Base-by-base conservation (phyloP, 2,113 vertebrate species). In the Neopipo cinnamomea region DNA sequence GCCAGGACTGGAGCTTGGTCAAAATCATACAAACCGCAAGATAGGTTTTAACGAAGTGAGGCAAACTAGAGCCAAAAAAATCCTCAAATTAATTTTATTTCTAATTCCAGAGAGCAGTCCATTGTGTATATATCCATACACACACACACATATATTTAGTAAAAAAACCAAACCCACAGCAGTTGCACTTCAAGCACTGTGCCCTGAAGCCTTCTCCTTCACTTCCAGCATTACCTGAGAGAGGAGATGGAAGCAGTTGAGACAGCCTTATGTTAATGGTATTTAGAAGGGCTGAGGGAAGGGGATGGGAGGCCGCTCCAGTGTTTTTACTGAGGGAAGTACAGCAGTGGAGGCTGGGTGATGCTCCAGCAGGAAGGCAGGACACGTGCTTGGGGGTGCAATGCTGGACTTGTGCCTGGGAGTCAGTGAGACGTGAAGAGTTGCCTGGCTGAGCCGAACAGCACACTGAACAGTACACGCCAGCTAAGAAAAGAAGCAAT, bases 401-500 rank as follows among this genome's bases (percentile, higher is more conserved):
- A 56, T 78, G 88, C 68, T 96, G 93, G 91, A 88, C 89, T 89
- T 3, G 2, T 94, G 96, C 92, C 94, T 89, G 80, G 83, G 56
- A 96, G 80, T 84, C 92, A 92, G 76, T 53, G 80, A 95, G 94
- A 96, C 1, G 35, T 92, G 93, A 93, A 95, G 84, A 78, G 83
- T 49, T 87, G 91, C 72, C 58, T 86, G 80, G 70, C 66, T 89
- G 91, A 93, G 81, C 78, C 88, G 72, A 95, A 52, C 74, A 92
- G 70, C 79, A 49, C 70, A 15, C 63, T 87, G 85, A 93, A 12
- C 83, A 87, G 91, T 89, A 94, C 75, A 76, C 0, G 8, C 72
- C 37, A n/a, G 91, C 94, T 95, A 93, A 96, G 92, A 93, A 96
- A 94, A 97, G 94, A 93, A 94, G 95, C 83, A 96, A 97, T 96